Conservation (phyloP, 2,888 invertebrate genomes). For the Platerodrilus igneus region DNA sequence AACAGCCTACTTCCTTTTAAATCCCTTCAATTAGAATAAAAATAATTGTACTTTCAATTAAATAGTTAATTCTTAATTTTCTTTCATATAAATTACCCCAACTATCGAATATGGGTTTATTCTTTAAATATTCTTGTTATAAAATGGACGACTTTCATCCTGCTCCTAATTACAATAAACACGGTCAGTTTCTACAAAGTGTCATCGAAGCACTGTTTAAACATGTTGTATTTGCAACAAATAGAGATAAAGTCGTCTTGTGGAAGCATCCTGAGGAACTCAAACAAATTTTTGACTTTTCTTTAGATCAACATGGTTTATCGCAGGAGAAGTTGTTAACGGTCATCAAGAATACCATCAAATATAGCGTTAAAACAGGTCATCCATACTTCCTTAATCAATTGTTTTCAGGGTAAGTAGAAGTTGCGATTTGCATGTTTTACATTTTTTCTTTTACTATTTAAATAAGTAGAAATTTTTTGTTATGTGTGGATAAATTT, state of each 20-base stretch:
- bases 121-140: too few species aligned
- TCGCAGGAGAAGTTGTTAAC: constrained; percentile 47
- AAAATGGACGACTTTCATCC: constrained; percentile 41
- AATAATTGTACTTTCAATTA: too few species aligned
- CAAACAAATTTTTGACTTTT: constrained; percentile 45
- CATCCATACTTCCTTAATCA: constrained; percentile 57
- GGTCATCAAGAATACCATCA: constrained; percentile 48
- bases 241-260: constrained; percentile 48
- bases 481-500: too few species aligned
- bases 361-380: constrained; percentile 56
- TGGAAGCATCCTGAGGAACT: constrained; percentile 52
- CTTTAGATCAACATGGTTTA: constrained; percentile 42
- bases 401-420: constrained; percentile 52
- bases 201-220: constrained; percentile 46
- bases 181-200: constrained; percentile 45
- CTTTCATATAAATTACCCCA: too few species aligned
- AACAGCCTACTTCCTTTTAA: too few species aligned
- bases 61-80: too few species aligned
- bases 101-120: too few species aligned
- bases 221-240: constrained; percentile 46
- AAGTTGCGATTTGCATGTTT: constrained; percentile 3
- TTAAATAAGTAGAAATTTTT: too few species aligned
- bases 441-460: not conserved
- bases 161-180: constrained; percentile 41
- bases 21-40: too few species aligned